Percentiles rank a stretch among this genome's conserved stretches.
These are phyloP conservation scores for Gallirallus australis DNA, from an alignment of 2,797 vertebrate species.

Conservation along the genomic window DNA sequence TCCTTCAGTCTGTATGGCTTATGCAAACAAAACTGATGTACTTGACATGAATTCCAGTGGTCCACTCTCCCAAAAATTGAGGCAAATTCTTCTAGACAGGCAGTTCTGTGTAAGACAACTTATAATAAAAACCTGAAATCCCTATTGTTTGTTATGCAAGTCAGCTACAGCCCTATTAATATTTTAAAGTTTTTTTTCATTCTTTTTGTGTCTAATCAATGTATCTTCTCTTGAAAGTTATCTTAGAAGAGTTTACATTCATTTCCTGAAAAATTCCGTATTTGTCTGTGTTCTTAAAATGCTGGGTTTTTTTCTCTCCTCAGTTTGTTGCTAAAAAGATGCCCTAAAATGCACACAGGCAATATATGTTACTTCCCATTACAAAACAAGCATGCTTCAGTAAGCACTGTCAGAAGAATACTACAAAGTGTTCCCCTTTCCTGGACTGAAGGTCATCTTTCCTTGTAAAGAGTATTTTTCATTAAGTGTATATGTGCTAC, in stretches of 20 bases:
- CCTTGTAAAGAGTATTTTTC: neutral
- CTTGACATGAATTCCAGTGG: neutral
- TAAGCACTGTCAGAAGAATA: neutral
- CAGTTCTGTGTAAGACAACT: neutral
- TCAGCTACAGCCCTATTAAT: neutral
- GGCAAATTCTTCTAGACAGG: neutral
- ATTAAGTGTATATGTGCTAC: neutral
- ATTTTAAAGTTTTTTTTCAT: neutral
- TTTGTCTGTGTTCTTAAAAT: neutral
- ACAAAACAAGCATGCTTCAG: neutral
- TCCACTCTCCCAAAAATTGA: neutral
- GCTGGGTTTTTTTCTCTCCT: neutral
- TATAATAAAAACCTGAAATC: neutral
- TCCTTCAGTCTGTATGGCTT: neutral
- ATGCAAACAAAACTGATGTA: neutral
- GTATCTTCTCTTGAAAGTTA: neutral
- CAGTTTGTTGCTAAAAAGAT: neutral
- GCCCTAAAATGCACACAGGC: neutral
- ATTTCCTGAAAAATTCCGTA: neutral
- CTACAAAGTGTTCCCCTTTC: neutral
- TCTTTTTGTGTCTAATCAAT: neutral
- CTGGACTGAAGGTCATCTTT: neutral
- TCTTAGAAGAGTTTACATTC: neutral
- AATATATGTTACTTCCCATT: neutral
- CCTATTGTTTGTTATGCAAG: neutral